phyloP scores from a whole-genome alignment of 2,888 invertebrate genomes.

The Papilio protenor region DNA sequence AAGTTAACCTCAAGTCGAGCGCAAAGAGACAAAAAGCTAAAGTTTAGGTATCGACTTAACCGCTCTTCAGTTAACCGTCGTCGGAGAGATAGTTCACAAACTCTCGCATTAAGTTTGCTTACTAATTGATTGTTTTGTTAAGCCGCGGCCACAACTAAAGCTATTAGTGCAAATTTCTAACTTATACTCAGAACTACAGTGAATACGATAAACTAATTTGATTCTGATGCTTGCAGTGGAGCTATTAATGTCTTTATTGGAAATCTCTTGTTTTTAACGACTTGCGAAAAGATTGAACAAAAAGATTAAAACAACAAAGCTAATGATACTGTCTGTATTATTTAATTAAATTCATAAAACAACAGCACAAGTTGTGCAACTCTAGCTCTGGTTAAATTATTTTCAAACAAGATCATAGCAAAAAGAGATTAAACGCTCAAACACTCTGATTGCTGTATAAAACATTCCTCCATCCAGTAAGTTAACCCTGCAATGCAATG shows the following conservation, averaged over 20 bases:
- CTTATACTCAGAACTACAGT: background rate
- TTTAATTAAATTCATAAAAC: conserved; percentile 3
- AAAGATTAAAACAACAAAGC: background rate
- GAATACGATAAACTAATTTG: conserved; percentile 22
- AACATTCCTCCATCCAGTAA: conserved; percentile 13
- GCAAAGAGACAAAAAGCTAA: conserved; percentile 35
- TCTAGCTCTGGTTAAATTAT: background rate
- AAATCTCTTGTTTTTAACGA: background rate
- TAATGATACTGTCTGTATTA: background rate
- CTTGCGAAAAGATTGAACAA: background rate
- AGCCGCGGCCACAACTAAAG: conserved; percentile 9
- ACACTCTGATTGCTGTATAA: conserved; percentile 10
- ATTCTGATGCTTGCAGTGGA: background rate
- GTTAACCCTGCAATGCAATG: background rate
- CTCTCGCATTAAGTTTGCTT: conserved; percentile 8
- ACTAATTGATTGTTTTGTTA: conserved; percentile 39
- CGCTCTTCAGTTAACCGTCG: conserved; percentile 19
- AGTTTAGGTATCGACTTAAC: conserved; percentile 32
- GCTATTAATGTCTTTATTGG: background rate
- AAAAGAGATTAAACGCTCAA: conserved; percentile 1
- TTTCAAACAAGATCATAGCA: conserved; percentile 11
- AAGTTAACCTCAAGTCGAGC: conserved; percentile 24
- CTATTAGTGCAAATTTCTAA: conserved; percentile 23
- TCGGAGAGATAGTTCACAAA: conserved; percentile 29
- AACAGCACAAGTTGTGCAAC: background rate